Percentiles rank a stretch among this genome's conserved stretches.
Conservation (phyloP, 1,140 invertebrate species). For the Antheraea pernyi region DNA sequence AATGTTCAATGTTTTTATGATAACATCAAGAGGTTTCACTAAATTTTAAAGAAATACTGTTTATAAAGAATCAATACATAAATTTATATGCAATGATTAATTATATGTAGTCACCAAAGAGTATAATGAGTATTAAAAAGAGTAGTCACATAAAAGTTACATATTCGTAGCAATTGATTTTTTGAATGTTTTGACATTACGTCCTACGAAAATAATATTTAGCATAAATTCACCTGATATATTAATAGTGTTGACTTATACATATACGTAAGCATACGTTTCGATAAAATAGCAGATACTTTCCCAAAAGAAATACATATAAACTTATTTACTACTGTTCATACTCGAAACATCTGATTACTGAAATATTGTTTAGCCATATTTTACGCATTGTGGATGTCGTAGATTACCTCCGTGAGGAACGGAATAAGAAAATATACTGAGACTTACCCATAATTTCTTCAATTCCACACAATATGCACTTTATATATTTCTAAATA, state of each 20-base stretch:
- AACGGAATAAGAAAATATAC: neutral
- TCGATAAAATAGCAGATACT: neutral
- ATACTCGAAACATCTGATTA: constrained; percentile 12
- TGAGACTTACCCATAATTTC: constrained; percentile 58
- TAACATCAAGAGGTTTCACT: neutral
- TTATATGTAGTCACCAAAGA: too few relatives aligned
- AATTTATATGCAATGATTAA: too few relatives aligned
- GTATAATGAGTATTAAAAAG: too few relatives aligned
- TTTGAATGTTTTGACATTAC: too few relatives aligned
- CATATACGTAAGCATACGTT: neutral
- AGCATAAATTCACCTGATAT: too few relatives aligned
- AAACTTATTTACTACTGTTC: constrained; percentile 4
- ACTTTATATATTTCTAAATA: constrained; percentile 45
- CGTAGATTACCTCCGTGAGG: neutral
- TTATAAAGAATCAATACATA: too few relatives aligned
- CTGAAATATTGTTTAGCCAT: neutral
- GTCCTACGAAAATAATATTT: too few relatives aligned
- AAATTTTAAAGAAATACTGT: too few relatives aligned
- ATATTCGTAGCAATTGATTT: too few relatives aligned
- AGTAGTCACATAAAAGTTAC: too few relatives aligned
- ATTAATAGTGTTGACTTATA: too few relatives aligned
- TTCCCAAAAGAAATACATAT: neutral
- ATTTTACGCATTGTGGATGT: neutral
- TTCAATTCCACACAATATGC: constrained; percentile 40
- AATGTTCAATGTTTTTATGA: constrained; percentile 18